Percentiles rank a stretch among this genome's conserved stretches.
Conservation (phyloP, 2,113 vertebrate genomes). For the Clarias macrocephalus region DNA sequence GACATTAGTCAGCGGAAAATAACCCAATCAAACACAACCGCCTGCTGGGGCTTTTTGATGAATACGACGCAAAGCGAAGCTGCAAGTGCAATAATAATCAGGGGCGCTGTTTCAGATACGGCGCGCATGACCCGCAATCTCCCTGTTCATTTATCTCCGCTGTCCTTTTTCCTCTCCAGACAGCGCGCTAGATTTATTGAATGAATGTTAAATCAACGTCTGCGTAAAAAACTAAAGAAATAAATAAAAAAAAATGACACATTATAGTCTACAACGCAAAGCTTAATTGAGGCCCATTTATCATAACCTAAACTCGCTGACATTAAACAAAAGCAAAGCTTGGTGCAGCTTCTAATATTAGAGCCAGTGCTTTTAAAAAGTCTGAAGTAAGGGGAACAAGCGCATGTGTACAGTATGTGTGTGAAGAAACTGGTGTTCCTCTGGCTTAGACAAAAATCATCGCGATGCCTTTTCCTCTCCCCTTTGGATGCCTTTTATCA, state of each 20-base stretch:
- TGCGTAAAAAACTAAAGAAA: slow-evolving; percentile 39
- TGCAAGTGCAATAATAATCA: slow-evolving; percentile 34
- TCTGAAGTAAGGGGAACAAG: slow-evolving; percentile 3
- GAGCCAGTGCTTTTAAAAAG: slow-evolving; percentile 2
- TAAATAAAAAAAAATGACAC: slow-evolving; percentile 12
- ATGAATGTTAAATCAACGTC: slow-evolving; percentile 26
- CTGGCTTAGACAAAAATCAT: neutral
- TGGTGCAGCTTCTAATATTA: slow-evolving; percentile 20
- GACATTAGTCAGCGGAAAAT: slow-evolving; percentile 52
- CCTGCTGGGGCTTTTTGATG: slow-evolving; percentile 38
- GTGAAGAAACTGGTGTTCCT: neutral
- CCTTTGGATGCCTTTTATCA: neutral
- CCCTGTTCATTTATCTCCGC: slow-evolving; percentile 18
- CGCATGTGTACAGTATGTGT: neutral
- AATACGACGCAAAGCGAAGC: slow-evolving; percentile 33
- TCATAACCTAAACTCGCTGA: slow-evolving; percentile 32
- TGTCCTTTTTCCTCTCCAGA: slow-evolving; percentile 7
- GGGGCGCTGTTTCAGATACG: slow-evolving; percentile 21
- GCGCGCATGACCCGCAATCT: slow-evolving; percentile 34
- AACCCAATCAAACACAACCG: slow-evolving; percentile 46
- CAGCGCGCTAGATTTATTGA: slow-evolving; percentile 31
- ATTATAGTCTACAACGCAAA: slow-evolving; percentile 20
- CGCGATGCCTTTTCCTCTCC: neutral
- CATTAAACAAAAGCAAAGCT: slow-evolving; percentile 26
- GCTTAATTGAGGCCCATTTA: slow-evolving; percentile 42